Conservation (phyloP, 92 coral and sea anemone genomes). For the Zoanthus sociatus region DNA sequence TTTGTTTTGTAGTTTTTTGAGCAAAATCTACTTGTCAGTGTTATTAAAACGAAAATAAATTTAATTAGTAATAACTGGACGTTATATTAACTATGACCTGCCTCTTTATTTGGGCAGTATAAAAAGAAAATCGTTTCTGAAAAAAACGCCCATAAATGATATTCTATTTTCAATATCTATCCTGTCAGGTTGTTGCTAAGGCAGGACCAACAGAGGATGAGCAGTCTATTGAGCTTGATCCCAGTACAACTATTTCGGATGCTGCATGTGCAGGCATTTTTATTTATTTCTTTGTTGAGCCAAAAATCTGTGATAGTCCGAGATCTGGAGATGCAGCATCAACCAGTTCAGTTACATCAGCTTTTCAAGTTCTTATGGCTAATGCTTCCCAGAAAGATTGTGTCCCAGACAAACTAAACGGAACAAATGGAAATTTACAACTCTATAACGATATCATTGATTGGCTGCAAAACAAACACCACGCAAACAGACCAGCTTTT, state of each 20-base stretch:
- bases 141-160: slow-evolving; percentile 13
- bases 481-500: no score
- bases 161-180: slow-evolving; percentile 38
- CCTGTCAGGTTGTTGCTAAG: slow-evolving; percentile 39
- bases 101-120: slow-evolving; percentile 6
- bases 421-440: slow-evolving; percentile 37
- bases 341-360: slow-evolving; percentile 43
- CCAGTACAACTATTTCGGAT: slow-evolving; percentile 36
- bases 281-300: slow-evolving; percentile 39
- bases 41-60: background rate
- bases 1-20: background rate
- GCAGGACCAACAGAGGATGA: slow-evolving; percentile 43
- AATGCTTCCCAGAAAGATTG: slow-evolving; percentile 42
- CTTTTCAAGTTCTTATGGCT: slow-evolving; percentile 42
- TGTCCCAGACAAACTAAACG: slow-evolving; percentile 28
- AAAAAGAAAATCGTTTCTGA: slow-evolving; percentile 6
- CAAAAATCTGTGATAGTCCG: slow-evolving; percentile 28
- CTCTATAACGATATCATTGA: slow-evolving; percentile 50
- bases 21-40: slow-evolving; percentile 7
- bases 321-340: slow-evolving; percentile 39
- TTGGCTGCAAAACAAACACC: slow-evolving; percentile 47
- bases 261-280: slow-evolving; percentile 35
- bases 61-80: slow-evolving; percentile 2
- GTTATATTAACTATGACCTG: background rate
- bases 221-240: slow-evolving; percentile 43